Conservation (phyloP, 1,140 invertebrate species). For the Stegodyphus mimosarum region DNA sequence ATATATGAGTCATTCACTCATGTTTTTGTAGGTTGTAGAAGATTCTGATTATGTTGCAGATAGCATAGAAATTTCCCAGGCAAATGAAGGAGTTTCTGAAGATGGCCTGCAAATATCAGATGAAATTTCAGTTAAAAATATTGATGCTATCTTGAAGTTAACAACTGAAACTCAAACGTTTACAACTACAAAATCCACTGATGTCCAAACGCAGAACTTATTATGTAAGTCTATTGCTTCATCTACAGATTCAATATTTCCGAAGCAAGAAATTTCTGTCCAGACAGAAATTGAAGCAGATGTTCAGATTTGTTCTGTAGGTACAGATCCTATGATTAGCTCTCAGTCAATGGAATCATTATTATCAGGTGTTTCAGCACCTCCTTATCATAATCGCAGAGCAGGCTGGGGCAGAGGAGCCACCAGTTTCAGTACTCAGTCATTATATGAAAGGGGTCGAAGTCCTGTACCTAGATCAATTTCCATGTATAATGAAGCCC, state of each 20-base stretch:
- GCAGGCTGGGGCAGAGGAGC: slow-evolving; percentile 48
- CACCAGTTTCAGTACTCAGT: slow-evolving; percentile 51
- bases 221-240: slow-evolving; percentile 27
- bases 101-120: no score
- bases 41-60: no score
- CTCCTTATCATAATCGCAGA: slow-evolving; percentile 53
- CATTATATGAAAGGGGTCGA: slow-evolving; percentile 37
- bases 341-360: slow-evolving; percentile 56
- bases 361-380: slow-evolving; percentile 47
- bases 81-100: no score
- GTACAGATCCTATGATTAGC: slow-evolving; percentile 58
- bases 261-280: slow-evolving; percentile 43
- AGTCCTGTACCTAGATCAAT: slow-evolving; percentile 42
- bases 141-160: background rate
- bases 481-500: slow-evolving; percentile 26
- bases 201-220: slow-evolving; percentile 46
- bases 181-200: slow-evolving; percentile 36
- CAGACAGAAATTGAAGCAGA: slow-evolving; percentile 32
- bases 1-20: no score
- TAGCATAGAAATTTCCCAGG: no score
- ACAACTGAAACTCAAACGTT: slow-evolving; percentile 53
- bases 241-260: slow-evolving; percentile 50
- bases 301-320: slow-evolving; percentile 36
- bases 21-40: no score
- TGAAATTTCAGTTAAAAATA: no score